A percentile compares a stretch with the other conserved stretches of the same genome.
phyloP scores from a whole-genome alignment of 2,113 vertebrate genomes.

The Calcarius ornatus region DNA sequence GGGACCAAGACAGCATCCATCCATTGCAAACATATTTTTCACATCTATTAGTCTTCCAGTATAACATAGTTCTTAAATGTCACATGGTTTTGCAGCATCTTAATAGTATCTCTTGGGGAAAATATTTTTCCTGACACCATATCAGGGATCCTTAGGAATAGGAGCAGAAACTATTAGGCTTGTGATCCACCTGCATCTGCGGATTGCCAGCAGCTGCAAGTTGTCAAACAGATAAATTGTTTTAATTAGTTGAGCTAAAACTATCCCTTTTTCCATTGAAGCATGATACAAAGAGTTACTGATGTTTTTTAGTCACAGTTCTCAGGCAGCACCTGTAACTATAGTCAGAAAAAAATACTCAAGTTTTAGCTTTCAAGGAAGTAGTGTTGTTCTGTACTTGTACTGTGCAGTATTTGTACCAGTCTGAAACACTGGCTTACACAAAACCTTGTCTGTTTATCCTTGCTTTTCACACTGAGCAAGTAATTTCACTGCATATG shows the following conservation, averaged over 20 bases:
- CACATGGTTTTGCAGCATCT: slow-evolving; percentile 47
- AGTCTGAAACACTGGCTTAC: neutral
- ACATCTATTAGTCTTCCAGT: slow-evolving; percentile 38
- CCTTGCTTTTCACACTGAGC: neutral
- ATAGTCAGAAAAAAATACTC: neutral
- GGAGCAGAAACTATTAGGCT: slow-evolving; percentile 41
- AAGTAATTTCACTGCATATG: neutral
- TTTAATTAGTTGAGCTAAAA: slow-evolving; percentile 71
- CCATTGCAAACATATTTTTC: slow-evolving; percentile 65
- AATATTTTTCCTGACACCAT: slow-evolving; percentile 39
- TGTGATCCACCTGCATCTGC: slow-evolving; percentile 45
- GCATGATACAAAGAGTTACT: neutral
- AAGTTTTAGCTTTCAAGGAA: neutral
- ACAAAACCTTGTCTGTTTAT: neutral
- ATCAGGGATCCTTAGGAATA: slow-evolving; percentile 58
- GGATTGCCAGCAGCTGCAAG: slow-evolving; percentile 46
- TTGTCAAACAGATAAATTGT: slow-evolving; percentile 70
- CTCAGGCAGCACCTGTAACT: slow-evolving; percentile 1
- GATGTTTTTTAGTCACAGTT: neutral
- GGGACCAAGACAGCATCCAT: slow-evolving; percentile 42
- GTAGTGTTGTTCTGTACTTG: neutral
- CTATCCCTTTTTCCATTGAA: slow-evolving; percentile 26
- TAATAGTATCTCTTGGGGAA: slow-evolving; percentile 71
- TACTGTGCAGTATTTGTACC: neutral
- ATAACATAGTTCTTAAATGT: slow-evolving; percentile 59